phyloP scores from a whole-genome alignment of 2,888 invertebrate species.

The Heliconius charithonia region DNA sequence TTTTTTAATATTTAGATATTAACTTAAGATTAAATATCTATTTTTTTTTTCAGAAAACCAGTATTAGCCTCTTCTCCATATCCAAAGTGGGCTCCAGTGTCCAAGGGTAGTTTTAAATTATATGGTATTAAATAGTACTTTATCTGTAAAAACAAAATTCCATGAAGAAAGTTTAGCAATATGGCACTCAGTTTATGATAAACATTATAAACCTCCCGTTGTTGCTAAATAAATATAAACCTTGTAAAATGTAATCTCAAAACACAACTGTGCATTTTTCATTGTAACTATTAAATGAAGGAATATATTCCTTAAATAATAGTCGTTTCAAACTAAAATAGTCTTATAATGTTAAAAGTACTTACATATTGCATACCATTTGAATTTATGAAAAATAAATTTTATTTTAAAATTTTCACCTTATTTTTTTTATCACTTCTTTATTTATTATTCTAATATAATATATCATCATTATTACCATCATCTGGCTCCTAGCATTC shows the following conservation, averaged over 20 bases:
- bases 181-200: slow-evolving; percentile 59
- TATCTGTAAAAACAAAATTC: slow-evolving; percentile 51
- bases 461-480: too few relatives aligned
- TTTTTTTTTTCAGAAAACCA: slow-evolving; percentile 49
- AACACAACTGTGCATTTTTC: background rate
- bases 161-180: slow-evolving; percentile 50
- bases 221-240: slow-evolving; percentile 48
- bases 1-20: too few relatives aligned
- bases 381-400: too few relatives aligned
- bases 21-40: background rate
- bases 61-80: slow-evolving; percentile 48
- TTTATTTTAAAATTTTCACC: too few relatives aligned
- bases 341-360: too few relatives aligned
- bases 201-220: slow-evolving; percentile 54
- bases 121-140: slow-evolving; percentile 45
- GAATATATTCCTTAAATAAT: too few relatives aligned
- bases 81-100: slow-evolving; percentile 57
- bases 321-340: too few relatives aligned
- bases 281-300: too few relatives aligned
- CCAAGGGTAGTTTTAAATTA: slow-evolving; percentile 50
- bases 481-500: too few relatives aligned
- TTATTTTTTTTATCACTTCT: too few relatives aligned
- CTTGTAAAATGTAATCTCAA: background rate
- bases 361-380: too few relatives aligned
- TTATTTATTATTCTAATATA: too few relatives aligned